Conservation (phyloP, 2,888 invertebrate genomes). For the Zaprionus lineosus region DNA sequence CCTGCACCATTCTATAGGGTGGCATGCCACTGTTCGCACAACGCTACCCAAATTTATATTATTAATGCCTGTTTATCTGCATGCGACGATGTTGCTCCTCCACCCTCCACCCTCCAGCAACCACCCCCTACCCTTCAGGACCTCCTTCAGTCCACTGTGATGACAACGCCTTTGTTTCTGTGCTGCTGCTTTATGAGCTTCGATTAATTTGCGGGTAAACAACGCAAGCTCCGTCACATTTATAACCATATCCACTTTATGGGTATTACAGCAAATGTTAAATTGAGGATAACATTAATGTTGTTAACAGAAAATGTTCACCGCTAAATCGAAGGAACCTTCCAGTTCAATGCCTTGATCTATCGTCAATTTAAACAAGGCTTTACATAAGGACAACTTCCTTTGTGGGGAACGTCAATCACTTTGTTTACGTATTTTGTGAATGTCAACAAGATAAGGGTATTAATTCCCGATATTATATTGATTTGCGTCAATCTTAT, state of each 20-base stretch:
- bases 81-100: constrained; percentile 53
- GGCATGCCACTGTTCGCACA: constrained; percentile 23
- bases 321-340: no score
- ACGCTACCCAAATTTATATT: constrained; percentile 61
- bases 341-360: no score
- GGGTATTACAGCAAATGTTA: not conserved
- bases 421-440: no score
- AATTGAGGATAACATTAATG: no score
- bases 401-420: no score
- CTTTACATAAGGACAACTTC: no score
- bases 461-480: no score
- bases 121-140: not conserved
- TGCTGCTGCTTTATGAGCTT: constrained; percentile 70
- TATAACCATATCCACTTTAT: not conserved
- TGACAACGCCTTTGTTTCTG: constrained; percentile 21
- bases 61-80: constrained; percentile 72
- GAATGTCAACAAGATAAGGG: no score
- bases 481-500: no score
- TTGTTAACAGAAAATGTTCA: no score
- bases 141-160: not conserved
- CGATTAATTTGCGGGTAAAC: constrained; percentile 70
- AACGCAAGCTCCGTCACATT: constrained; percentile 23
- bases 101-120: constrained; percentile 3
- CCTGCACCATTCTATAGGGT: no score
- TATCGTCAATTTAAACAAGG: no score